Base-by-base conservation (phyloP, 2,888 invertebrate genomes). In the Cheilosia vernalis region DNA sequence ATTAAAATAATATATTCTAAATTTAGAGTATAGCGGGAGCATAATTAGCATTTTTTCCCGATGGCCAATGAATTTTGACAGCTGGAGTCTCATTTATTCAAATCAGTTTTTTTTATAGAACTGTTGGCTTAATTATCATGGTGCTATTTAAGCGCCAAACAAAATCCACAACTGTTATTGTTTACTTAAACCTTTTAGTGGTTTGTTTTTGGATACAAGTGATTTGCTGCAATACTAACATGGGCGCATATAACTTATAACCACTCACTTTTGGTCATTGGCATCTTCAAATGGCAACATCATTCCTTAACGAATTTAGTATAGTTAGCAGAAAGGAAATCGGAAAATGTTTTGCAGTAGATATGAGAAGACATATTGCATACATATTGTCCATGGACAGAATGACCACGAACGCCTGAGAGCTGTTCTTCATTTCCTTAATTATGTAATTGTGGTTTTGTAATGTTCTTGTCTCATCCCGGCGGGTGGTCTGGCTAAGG, bases 21-120 rank as follows among this genome's bases (percentile, higher is more conserved):
- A 67, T 76, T 33, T 67, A 42, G 40, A 24, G 30, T 0, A 30
- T 30, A 44, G 24, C 24, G 5, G 49, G n/a, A 33, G 47, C 10
- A 6, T 47, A 60, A 80, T 80, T 74, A 67, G 67, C 73, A 74
- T 80, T 61, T 79, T 66, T 80, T 53, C 63, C 56, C 63, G 24
- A 63, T 58, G 61, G 63, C 61, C 63, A 37, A 74, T 63, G 63
- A 76, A 74, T 69, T 63, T 64, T 37, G 51, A 19, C 79, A 79
- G 72, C 72, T 79, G 79, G 51, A 33, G 51, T 72, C 44, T 21
- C n/a, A 53, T 55, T 67, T 76, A 76, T 74, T 74, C 67, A 55
- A 67, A 69, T 80, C 47, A 55, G 37, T 60, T 72, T 24, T n/a
- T 72, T 24, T 19, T 64, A n/a, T 49, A 15, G 49, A 60, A 37